Conservation (phyloP, 2,888 invertebrate species). For the Smittia aterrima region DNA sequence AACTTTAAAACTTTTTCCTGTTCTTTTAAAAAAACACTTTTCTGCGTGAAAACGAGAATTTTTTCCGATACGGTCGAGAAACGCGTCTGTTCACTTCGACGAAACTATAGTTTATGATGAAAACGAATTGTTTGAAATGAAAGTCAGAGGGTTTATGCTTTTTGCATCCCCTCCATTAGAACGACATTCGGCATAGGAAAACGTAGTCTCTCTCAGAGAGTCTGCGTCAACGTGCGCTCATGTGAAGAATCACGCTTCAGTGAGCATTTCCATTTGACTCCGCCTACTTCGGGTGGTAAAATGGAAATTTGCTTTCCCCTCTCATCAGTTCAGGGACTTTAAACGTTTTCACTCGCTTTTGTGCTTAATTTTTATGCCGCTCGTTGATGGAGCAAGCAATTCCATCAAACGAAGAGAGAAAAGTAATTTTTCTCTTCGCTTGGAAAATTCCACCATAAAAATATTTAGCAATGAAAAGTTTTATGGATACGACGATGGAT, state of each 20-base stretch:
- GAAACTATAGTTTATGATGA: conserved; percentile 25
- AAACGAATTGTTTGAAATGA: conserved; percentile 2
- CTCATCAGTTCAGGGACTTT: conserved; percentile 10
- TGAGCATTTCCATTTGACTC: background rate
- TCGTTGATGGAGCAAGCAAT: background rate
- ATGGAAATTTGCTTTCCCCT: conserved; percentile 22
- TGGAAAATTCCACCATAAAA: conserved; percentile 25
- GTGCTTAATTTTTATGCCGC: conserved; percentile 10
- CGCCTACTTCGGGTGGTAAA: conserved; percentile 18
- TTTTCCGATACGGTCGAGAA: background rate
- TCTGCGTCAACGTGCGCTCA: conserved; percentile 16
- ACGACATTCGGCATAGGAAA: background rate
- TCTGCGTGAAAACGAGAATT: conserved; percentile 1
- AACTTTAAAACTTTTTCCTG: conserved; percentile 28
- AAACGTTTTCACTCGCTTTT: background rate
- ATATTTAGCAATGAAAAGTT: conserved; percentile 38
- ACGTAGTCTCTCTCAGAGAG: background rate
- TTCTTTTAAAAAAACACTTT: background rate
- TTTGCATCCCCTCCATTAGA: conserved; percentile 31
- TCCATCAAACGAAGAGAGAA: background rate
- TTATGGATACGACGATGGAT: conserved; percentile 38
- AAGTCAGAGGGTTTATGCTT: conserved; percentile 21
- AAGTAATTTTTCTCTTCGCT: background rate
- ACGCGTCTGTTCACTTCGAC: conserved; percentile 24
- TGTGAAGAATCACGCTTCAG: background rate